phyloP scores from a whole-genome alignment of 1,140 invertebrate genomes.

The Euwallacea fornicatus region DNA sequence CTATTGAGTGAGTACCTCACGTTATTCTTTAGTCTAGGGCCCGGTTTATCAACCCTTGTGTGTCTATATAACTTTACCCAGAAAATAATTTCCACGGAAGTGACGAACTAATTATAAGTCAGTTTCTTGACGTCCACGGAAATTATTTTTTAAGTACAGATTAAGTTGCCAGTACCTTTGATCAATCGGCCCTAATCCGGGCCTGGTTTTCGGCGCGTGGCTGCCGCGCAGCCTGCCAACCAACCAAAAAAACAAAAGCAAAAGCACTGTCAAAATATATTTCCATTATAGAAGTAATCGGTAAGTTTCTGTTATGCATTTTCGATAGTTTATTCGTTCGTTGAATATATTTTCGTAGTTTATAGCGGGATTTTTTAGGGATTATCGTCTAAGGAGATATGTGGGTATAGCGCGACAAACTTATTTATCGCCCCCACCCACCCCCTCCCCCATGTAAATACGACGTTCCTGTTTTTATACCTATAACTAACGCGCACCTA shows the following conservation, averaged over 20 bases:
- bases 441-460: conserved; percentile 41
- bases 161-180: too few species aligned
- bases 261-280: conserved; percentile 24
- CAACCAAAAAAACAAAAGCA: conserved; percentile 5
- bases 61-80: too few species aligned
- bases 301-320: conserved; percentile 21
- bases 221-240: background rate
- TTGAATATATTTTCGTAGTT: conserved; percentile 36
- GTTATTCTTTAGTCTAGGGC: too few species aligned
- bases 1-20: too few species aligned
- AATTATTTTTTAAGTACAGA: too few species aligned
- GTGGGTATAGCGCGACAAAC: background rate
- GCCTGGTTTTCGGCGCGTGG: too few species aligned
- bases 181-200: too few species aligned
- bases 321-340: conserved; percentile 28
- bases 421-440: conserved; percentile 1
- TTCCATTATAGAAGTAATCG: background rate
- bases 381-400: background rate
- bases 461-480: conserved; percentile 50
- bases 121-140: too few species aligned
- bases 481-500: conserved; percentile 42
- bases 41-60: too few species aligned
- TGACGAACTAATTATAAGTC: too few species aligned
- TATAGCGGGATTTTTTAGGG: conserved; percentile 24
- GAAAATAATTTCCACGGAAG: too few species aligned